Evolutionary conservation across 2,113 vertebrate species (phyloP).

Genomic region (Zosterops pallidus): DNA sequence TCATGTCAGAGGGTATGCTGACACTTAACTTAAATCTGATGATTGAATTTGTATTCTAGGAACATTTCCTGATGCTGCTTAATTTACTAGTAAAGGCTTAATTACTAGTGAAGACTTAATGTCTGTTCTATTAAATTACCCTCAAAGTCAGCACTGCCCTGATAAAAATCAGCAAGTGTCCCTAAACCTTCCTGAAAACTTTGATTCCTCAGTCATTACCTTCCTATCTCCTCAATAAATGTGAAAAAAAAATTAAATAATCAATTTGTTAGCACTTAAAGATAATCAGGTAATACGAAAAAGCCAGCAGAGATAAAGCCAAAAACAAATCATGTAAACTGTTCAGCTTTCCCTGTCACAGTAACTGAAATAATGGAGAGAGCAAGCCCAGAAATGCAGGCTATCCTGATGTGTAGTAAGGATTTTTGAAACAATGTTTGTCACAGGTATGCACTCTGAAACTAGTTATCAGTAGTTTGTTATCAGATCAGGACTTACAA

Average conservation of each 20-base stretch:
- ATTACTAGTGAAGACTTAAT: constrained; percentile 28
- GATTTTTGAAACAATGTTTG: background rate
- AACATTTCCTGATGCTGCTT: background rate
- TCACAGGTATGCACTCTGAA: background rate
- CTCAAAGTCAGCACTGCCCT: background rate
- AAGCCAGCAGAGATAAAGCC: background rate
- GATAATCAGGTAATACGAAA: background rate
- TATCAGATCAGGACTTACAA: background rate
- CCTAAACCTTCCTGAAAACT: background rate
- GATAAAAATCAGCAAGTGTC: constrained; percentile 41
- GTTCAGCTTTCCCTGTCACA: background rate
- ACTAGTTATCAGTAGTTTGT: background rate
- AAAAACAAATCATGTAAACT: background rate
- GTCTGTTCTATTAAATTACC: constrained; percentile 30
- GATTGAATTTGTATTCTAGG: background rate
- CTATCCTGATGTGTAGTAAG: background rate
- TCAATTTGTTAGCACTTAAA: background rate
- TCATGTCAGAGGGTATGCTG: background rate
- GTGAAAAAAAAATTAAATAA: constrained; percentile 16
- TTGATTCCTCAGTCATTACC: background rate
- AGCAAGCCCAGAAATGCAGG: background rate
- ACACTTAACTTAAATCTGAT: background rate
- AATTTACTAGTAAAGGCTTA: constrained; percentile 46
- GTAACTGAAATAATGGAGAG: background rate
- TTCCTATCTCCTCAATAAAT: background rate